These are phyloP conservation scores for Drosophila subpulchrella DNA, from an alignment of 1,140 invertebrate genomes.

Conservation along the genomic window DNA sequence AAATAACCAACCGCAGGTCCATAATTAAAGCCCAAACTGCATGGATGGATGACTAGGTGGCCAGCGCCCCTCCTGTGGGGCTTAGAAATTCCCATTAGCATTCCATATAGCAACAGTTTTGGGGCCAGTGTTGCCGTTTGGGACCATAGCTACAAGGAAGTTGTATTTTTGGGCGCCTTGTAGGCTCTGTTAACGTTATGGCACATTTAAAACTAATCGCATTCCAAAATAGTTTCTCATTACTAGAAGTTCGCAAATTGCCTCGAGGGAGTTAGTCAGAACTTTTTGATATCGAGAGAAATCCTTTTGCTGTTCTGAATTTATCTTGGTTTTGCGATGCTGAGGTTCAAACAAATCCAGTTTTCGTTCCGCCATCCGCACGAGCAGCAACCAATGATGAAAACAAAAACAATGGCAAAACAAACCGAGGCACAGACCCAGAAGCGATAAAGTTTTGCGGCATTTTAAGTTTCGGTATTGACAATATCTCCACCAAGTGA, in stretches of 20 bases:
- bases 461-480: constrained; percentile 20
- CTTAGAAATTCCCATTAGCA: constrained; percentile 11
- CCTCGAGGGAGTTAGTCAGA: not conserved
- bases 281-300: not conserved
- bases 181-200: too few relatives aligned
- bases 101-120: not conserved
- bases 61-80: not conserved
- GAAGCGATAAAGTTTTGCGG: constrained; percentile 4
- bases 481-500: not conserved
- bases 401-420: constrained; percentile 16
- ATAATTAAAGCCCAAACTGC: constrained; percentile 45
- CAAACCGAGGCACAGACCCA: not conserved
- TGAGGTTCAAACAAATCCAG: constrained; percentile 11
- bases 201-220: not conserved
- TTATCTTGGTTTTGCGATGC: not conserved
- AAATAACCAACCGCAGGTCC: constrained; percentile 26
- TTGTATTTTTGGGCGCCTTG: too few relatives aligned
- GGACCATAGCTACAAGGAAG: not conserved
- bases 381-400: not conserved
- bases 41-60: constrained; percentile 20
- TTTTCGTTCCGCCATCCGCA: constrained; percentile 13
- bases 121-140: constrained; percentile 5
- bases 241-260: too few relatives aligned
- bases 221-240: not conserved
- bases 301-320: not conserved